Evolutionary conservation across 2,113 vertebrate genomes (phyloP).

Genomic region (Sula dactylatra): DNA sequence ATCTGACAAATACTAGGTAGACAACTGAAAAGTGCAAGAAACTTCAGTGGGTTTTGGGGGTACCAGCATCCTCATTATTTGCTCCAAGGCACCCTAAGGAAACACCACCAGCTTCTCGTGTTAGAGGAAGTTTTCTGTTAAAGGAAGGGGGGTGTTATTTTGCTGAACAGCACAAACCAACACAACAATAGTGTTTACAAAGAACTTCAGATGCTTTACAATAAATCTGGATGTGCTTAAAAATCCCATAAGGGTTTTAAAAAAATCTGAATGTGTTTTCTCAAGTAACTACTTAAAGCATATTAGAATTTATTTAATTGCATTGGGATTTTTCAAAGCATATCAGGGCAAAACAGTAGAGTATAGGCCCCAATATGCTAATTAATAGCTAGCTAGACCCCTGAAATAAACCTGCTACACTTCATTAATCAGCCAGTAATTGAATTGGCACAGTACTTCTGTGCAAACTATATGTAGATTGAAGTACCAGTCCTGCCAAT

Average conservation of each 20-base stretch:
- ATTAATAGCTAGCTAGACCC: slow-evolving; percentile 82
- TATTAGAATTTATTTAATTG: slow-evolving; percentile 82
- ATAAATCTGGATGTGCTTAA: slow-evolving; percentile 77
- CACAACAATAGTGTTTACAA: slow-evolving; percentile 39
- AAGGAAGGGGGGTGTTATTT: neutral
- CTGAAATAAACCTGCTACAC: slow-evolving; percentile 82
- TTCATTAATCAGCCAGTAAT: slow-evolving; percentile 85
- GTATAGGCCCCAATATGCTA: slow-evolving; percentile 80
- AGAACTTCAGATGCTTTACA: slow-evolving; percentile 65
- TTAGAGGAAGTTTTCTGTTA: neutral
- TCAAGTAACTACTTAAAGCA: slow-evolving; percentile 81
- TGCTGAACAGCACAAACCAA: slow-evolving; percentile 21
- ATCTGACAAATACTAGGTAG: neutral
- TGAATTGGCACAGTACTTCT: slow-evolving; percentile 81
- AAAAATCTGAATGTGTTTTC: slow-evolving; percentile 73
- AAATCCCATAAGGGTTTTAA: slow-evolving; percentile 67
- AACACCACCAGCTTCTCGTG: neutral
- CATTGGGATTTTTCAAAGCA: slow-evolving; percentile 80
- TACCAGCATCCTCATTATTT: neutral
- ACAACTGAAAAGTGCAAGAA: neutral
- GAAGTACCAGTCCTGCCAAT: slow-evolving; percentile 68
- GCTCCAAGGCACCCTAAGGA: neutral
- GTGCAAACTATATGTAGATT: slow-evolving; percentile 76
- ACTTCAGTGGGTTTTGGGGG: neutral
- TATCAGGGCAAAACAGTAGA: slow-evolving; percentile 80